Conservation (phyloP, 2,797 vertebrate genomes). For the Crenichthys baileyi region DNA sequence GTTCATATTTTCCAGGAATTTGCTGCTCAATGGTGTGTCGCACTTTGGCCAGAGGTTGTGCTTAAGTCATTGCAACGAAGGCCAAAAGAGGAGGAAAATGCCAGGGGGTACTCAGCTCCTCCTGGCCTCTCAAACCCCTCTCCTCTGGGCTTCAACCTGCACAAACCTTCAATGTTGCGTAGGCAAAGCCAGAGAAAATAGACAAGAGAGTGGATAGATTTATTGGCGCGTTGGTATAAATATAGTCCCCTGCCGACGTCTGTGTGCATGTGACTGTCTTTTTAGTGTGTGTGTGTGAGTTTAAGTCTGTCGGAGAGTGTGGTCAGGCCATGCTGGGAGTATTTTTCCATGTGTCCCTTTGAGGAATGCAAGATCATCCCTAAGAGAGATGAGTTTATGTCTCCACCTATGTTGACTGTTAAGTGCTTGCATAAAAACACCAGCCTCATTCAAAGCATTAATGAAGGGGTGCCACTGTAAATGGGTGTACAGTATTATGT, state of each 20-base stretch:
- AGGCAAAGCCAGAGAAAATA: conserved; percentile 71
- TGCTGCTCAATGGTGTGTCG: conserved; percentile 56
- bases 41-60: conserved; percentile 65
- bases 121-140: conserved; percentile 5
- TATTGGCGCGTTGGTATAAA: conserved; percentile 75
- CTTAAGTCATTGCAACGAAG: conserved; percentile 61
- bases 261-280: conserved; percentile 62
- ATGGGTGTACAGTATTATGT: conserved; percentile 54
- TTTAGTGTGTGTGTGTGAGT: conserved; percentile 18
- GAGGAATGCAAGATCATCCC: conserved; percentile 59
- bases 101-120: conserved; percentile 49
- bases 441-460: conserved; percentile 50
- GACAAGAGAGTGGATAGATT: conserved; percentile 74
- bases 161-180: conserved; percentile 33
- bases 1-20: conserved; percentile 85
- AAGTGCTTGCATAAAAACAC: conserved; percentile 33
- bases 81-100: conserved; percentile 59
- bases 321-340: conserved; percentile 58
- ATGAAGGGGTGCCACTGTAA: conserved; percentile 69
- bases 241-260: conserved; percentile 70
- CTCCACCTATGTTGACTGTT: conserved; percentile 54
- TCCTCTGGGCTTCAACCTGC: conserved; percentile 34
- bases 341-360: conserved; percentile 67
- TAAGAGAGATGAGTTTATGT: conserved; percentile 50
- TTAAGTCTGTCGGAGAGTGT: conserved; percentile 27